Evolutionary conservation across 2,888 invertebrate genomes (phyloP), one percentile per base, ranked within the genome.

Genomic region (Steinernema carpocapsae): DNA sequence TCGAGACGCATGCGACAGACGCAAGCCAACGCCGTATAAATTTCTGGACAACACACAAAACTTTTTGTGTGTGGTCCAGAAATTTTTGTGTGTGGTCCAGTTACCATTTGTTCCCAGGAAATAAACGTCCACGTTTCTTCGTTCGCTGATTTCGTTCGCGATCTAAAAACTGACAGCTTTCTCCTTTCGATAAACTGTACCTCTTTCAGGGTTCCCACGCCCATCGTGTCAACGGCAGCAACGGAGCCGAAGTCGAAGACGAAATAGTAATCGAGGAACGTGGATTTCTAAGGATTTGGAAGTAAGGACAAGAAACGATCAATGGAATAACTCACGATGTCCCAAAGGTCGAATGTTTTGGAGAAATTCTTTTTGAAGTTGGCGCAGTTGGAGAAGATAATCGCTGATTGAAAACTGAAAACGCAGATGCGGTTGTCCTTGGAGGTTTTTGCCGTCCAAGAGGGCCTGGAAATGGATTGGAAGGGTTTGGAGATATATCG

Each of bases 181-280:
- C n/a, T 19, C 10, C 7, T 43, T 7, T 12, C 7, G 6, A 19
- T 6, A 12, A n/a, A 22, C 22, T 22, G 10, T 1, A 64, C 64
- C 64, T 64, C 64, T 17, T 64, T 64, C 14, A 64, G 2, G 1
- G 64, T 64, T 2, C 26, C 64, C 3, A 64, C 14, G 2, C 64
- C 64, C 64, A 64, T 64, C 32, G 32, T 64, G 64, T 64, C 64
- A 6, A 64, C 14, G 14, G 64, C 64, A 7, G 64, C 29, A 26
- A 64, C 64, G 17, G 64, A 29, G 64, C 64, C 17, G n/a, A 64
- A 64, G 32, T 64, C 64, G 64, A 64, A 64, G 37, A 64, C 64
- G n/a, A 64, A 64, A 17, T 64, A 32, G 6, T 17, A 29, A 22
- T 64, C 64, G 2, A 17, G 10, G 32, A 17, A 17, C 1, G 32